Evolutionary conservation across 2,113 vertebrate genomes (phyloP), one percentile per base, ranked within the genome.

Genomic region (Callospermophilus lateralis): DNA sequence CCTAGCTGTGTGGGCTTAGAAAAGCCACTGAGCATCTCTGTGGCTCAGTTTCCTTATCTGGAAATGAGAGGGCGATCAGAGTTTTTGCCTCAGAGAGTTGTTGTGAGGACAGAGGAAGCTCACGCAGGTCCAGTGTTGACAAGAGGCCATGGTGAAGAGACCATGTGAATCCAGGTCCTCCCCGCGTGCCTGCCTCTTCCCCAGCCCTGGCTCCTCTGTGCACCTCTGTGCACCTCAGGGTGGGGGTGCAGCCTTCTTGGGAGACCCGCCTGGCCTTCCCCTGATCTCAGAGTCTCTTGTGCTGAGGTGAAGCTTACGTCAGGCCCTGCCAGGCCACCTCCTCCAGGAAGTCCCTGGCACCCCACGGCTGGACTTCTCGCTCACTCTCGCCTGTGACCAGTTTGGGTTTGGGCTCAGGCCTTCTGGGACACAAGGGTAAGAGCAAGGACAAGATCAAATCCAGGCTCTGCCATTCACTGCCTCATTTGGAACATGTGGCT

Each of bases 261-360:
- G 48, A 86, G 45, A 78, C n/a, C 73, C 32, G 10, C 37, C 16
- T 11, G 24, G 61, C n/a, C 45, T 37, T 37, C 42, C 0, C 73
- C 39, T n/a, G 77, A 94, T 42, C 12, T 89, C 22, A 13, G 17
- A 13, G n/a, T 61, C 76, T 63, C 6, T 0, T 0, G 1, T 53
- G 78, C 80, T 17, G 55, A 90, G n/a, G 51, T 32, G 55, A 92
- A 8, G 53, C 39, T 87, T n/a, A 24, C 0, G 0, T 58, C 28
- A 32, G 74, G 42, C 32, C n/a, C 61, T 1, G 16, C 19, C 72
- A 45, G 61, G 45, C 65, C 1, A 4, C 48, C 42, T 74, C 89
- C 34, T 93, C 91, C 95, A 92, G 95, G 91, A 94, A 94, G 93
- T 72, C 4, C 0, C 81, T 15, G 53, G 28, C 61, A 86, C 42